phyloP scores from a whole-genome alignment of 2,113 vertebrate species.

The Dromas ardeola region DNA sequence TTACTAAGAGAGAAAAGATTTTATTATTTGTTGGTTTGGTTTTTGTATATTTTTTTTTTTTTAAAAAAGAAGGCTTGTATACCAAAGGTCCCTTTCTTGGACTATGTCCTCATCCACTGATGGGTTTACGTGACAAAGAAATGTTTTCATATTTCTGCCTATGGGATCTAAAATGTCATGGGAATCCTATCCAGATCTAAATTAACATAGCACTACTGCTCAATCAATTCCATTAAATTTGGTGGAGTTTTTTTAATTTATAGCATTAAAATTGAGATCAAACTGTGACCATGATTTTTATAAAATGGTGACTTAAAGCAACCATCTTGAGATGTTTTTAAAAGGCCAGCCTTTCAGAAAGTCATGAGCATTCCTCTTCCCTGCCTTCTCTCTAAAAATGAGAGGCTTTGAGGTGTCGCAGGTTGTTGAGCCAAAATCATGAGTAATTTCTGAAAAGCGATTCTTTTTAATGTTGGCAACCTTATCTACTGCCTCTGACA shows the following conservation, averaged over 20 bases:
- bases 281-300: not conserved
- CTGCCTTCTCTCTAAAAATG: not conserved
- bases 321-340: not conserved
- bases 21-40: not conserved
- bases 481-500: not conserved
- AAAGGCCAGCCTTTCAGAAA: not conserved
- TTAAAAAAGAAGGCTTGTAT: not conserved
- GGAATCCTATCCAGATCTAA: not conserved
- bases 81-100: not conserved
- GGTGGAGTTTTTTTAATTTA: not conserved
- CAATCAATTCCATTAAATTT: not conserved
- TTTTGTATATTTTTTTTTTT: not conserved
- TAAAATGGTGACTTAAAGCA: not conserved
- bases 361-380: not conserved
- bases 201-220: not conserved
- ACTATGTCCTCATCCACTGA: not conserved
- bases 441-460: not conserved
- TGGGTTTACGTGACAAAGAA: not conserved
- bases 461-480: not conserved
- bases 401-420: not conserved
- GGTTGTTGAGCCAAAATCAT: not conserved
- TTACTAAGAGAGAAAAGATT: not conserved
- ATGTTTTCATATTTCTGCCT: not conserved
- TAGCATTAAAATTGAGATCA: not conserved
- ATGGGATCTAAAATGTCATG: not conserved